Base-by-base conservation (phyloP, 92 coral and sea anemone genomes). In the Micromussa lordhowensis region DNA sequence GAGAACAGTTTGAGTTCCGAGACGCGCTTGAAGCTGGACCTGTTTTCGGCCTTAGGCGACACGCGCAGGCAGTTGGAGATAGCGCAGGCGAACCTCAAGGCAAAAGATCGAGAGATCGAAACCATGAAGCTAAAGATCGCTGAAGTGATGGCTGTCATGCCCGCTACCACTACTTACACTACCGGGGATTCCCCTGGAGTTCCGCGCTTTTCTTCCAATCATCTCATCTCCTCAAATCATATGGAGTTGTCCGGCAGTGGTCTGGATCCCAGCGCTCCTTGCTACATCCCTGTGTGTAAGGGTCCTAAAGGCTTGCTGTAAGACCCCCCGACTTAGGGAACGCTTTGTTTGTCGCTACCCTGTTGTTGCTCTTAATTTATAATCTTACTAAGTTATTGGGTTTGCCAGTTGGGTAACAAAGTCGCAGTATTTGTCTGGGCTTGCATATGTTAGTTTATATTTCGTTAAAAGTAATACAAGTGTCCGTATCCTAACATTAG, bases 61-160 rank as follows among this genome's bases (percentile, higher is more conserved):
- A 96, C 99, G 1, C 98, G 99, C 53, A 95, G 98, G 51, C 99
- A 92, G 82, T 90, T 98, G 90, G 99, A 96, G 89, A 94, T 96
- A 17, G 93, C 98, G 12, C 99, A 98, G 68, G 87, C 90, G 80
- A 94, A 96, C 63, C 91, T 98, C 35, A 82, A 92, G 78, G 87
- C 89, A 77, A 96, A 96, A 81, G 99, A 98, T 28, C 96, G 97
- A 26, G 99, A 98, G 78, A 85, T 98, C 11, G 92, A 91, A 22
- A 84, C 91, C 30, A 80, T 98, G 79, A 98, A 98, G 90, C 96
- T 96, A 63, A 98, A 96, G 95, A 98, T 96, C 28, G 99, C 99
- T 10, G 99, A 98, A 69, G 99, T 94, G 18, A 96, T 98, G 98
- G 99, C 99, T 7, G 93, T 98, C 26, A 93, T 98, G 97, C 99